These are phyloP conservation scores for Pseudolaguvia tuberculata DNA, from an alignment of 2,113 vertebrate genomes.

Conservation along the genomic window DNA sequence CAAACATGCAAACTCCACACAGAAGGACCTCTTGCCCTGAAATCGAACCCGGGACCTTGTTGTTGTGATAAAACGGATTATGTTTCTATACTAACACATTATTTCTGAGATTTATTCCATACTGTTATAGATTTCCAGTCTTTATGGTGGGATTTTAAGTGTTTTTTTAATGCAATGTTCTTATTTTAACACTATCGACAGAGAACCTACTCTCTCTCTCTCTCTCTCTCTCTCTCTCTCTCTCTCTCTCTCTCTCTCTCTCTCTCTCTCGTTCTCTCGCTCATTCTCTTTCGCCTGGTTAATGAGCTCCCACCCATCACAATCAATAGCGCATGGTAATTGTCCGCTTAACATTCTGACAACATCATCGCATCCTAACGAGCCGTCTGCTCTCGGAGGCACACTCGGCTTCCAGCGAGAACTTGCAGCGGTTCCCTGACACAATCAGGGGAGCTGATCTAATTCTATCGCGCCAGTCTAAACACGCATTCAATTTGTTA, in stretches of 20 bases:
- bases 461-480: slow-evolving; percentile 71
- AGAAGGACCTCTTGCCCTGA: too few species aligned
- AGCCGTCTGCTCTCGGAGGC: slow-evolving; percentile 43
- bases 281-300: slow-evolving; percentile 2
- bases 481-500: slow-evolving; percentile 75
- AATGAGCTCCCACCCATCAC: slow-evolving; percentile 44
- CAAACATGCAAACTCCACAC: too few species aligned
- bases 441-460: slow-evolving; percentile 72
- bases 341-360: slow-evolving; percentile 52
- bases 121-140: neutral
- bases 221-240: neutral
- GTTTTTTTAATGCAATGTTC: neutral
- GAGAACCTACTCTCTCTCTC: slow-evolving; percentile 21
- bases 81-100: neutral
- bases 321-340: slow-evolving; percentile 47
- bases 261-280: too few species aligned
- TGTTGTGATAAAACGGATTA: too few species aligned
- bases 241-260: too few species aligned
- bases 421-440: slow-evolving; percentile 65
- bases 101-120: neutral
- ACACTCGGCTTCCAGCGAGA: slow-evolving; percentile 51
- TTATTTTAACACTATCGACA: slow-evolving; percentile 1
- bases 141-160: neutral
- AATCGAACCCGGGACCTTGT: too few species aligned
- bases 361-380: slow-evolving; percentile 47